Conservation (phyloP, 2,888 invertebrate species). For the Leucophenga maculata region DNA sequence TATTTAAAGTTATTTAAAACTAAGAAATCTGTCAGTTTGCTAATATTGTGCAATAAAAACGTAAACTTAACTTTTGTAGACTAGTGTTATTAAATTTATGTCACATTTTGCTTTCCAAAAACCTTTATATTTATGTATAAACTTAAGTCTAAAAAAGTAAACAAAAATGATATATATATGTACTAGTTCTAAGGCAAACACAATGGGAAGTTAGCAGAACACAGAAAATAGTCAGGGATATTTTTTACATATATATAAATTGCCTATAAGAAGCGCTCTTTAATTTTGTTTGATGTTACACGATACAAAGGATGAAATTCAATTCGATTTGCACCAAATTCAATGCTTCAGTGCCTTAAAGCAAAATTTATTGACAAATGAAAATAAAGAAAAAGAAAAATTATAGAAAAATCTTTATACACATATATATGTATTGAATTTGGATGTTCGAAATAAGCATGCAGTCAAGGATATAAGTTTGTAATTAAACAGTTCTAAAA, state of each 20-base stretch:
- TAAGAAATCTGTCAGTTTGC: no score
- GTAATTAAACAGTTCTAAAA: no score
- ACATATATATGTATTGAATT: conserved; percentile 6
- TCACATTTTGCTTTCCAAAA: conserved; percentile 24
- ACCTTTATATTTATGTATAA: background rate
- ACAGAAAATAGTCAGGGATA: conserved; percentile 61
- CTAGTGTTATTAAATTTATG: no score
- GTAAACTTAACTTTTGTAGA: no score
- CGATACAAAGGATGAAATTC: conserved; percentile 10
- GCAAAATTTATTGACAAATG: conserved; percentile 50
- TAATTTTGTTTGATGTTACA: conserved; percentile 40
- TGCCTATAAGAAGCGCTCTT: conserved; percentile 40
- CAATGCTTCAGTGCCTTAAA: conserved; percentile 70
- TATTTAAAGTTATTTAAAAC: no score
- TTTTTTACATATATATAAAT: conserved; percentile 58
- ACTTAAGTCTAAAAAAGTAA: conserved; percentile 13
- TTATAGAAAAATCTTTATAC: conserved; percentile 36
- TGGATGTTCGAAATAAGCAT: no score
- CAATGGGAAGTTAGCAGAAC: conserved; percentile 24
- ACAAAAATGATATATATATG: conserved; percentile 30
- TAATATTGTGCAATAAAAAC: no score
- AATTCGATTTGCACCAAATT: conserved; percentile 63
- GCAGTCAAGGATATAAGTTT: no score
- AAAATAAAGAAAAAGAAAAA: conserved; percentile 43
- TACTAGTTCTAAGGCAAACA: conserved; percentile 7